Percentiles rank a stretch among this genome's conserved stretches.
Evolutionary conservation across 1,140 invertebrate genomes (phyloP).

Genomic region (Zaprionus capensis): DNA sequence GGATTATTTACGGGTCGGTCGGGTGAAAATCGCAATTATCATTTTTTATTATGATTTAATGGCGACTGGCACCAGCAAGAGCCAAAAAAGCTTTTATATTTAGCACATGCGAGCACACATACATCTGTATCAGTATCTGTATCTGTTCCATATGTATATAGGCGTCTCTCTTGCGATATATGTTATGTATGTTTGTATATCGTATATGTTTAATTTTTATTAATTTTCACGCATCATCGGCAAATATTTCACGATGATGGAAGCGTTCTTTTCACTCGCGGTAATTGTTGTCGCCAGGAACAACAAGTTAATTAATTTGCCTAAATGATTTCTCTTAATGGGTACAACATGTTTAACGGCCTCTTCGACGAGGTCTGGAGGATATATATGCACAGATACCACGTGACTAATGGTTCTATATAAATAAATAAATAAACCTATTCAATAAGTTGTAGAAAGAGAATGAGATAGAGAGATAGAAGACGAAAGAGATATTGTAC

Average conservation of each 20-base stretch:
- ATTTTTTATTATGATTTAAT: conserved; percentile 82
- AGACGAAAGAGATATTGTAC: no score
- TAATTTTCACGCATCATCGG: conserved; percentile 79
- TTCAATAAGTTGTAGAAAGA: neutral
- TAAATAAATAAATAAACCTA: conserved; percentile 2
- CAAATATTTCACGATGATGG: conserved; percentile 79
- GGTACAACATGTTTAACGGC: conserved; percentile 78
- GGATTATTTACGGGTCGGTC: conserved; percentile 67
- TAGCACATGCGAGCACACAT: conserved; percentile 16
- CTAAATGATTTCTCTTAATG: conserved; percentile 78
- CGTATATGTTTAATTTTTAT: conserved; percentile 66
- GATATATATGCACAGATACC: neutral
- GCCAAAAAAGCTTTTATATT: conserved; percentile 44
- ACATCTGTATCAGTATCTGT: no score
- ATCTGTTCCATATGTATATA: conserved; percentile 19
- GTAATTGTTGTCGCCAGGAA: conserved; percentile 79
- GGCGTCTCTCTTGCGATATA: conserved; percentile 34
- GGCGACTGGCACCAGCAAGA: conserved; percentile 26
- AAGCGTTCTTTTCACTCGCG: conserved; percentile 79
- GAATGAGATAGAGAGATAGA: neutral
- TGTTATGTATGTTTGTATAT: conserved; percentile 14
- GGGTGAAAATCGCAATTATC: conserved; percentile 80
- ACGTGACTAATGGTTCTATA: conserved; percentile 3
- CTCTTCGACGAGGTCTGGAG: conserved; percentile 49
- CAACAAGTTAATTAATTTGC: conserved; percentile 82